Percentiles rank a stretch among this genome's conserved stretches.
These are phyloP conservation scores for Hoplostethus mediterraneus DNA, from an alignment of 2,797 vertebrate genomes.

Conservation along the genomic window DNA sequence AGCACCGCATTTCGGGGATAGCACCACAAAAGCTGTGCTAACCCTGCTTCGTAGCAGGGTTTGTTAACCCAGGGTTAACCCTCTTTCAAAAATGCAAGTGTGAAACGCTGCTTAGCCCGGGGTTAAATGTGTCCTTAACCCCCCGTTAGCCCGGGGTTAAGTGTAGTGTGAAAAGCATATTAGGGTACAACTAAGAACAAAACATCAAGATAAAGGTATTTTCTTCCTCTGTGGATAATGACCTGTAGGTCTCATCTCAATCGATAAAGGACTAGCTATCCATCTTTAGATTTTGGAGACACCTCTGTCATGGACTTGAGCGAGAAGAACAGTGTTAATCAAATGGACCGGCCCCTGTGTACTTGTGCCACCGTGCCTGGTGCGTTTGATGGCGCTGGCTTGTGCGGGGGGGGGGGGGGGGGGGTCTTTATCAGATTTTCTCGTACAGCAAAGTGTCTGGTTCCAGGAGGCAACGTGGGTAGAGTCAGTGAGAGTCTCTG, in stretches of 20 bases:
- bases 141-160: too few relatives aligned
- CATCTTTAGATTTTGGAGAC: slow-evolving; percentile 28
- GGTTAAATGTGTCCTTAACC: too few relatives aligned
- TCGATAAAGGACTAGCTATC: slow-evolving; percentile 32
- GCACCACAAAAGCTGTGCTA: too few relatives aligned
- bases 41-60: too few relatives aligned
- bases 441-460: slow-evolving; percentile 59
- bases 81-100: too few relatives aligned
- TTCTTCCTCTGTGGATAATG: slow-evolving; percentile 30
- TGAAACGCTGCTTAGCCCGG: too few relatives aligned
- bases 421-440: slow-evolving; percentile 52
- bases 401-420: slow-evolving; percentile 5
- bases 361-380: slow-evolving; percentile 17
- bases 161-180: too few relatives aligned
- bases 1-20: too few relatives aligned
- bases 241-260: slow-evolving; percentile 23
- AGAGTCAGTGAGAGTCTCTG: slow-evolving; percentile 63
- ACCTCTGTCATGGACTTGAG: slow-evolving; percentile 39
- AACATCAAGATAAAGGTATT: slow-evolving; percentile 16
- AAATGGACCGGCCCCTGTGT: slow-evolving; percentile 21
- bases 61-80: too few relatives aligned
- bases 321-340: slow-evolving; percentile 40
- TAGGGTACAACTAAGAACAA: not conserved
- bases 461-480: slow-evolving; percentile 65
- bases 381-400: slow-evolving; percentile 47